Conservation (phyloP, 2,113 vertebrate species). For the Heliornis fulica region DNA sequence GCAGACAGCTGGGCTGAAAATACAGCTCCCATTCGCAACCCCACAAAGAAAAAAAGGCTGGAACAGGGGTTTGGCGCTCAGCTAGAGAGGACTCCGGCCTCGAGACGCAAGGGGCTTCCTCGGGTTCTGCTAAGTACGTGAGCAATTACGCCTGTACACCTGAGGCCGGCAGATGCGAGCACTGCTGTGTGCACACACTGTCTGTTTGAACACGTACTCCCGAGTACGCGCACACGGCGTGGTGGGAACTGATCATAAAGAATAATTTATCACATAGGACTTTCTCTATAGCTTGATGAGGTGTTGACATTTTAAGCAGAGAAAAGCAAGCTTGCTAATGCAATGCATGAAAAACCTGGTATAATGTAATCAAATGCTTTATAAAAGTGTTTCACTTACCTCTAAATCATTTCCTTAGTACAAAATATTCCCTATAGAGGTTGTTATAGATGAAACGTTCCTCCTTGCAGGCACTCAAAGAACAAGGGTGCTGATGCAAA, state of each 20-base stretch:
- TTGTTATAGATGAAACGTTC: neutral
- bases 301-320: neutral
- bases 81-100: neutral
- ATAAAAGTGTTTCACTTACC: neutral
- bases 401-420: neutral
- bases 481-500: neutral
- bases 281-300: neutral
- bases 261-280: neutral
- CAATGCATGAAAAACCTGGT: neutral
- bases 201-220: neutral
- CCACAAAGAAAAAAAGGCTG: neutral
- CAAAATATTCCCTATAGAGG: neutral
- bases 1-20: neutral
- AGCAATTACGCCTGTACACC: neutral
- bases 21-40: fast-evolving
- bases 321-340: neutral
- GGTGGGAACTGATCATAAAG: neutral
- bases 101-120: neutral
- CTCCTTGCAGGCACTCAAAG: neutral
- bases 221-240: fast-evolving
- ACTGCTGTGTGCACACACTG: neutral
- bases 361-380: neutral
- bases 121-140: neutral
- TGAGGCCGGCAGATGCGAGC: fast-evolving
- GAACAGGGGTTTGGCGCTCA: fast-evolving